phyloP scores from a whole-genome alignment of 2,888 invertebrate species.

The Druceiella hillmani region DNA sequence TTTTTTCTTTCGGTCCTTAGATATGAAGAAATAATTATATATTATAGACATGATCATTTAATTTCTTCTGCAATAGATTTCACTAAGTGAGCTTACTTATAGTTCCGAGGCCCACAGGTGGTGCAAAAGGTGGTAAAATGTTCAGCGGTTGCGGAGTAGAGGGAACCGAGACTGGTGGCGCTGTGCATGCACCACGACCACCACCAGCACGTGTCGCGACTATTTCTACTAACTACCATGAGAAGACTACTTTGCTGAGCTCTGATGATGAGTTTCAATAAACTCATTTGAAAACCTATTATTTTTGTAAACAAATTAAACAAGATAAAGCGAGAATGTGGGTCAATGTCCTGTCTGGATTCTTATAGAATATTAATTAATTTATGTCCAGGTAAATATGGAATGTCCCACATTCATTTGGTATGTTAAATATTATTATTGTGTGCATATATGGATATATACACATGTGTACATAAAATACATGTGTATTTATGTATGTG shows the following conservation, averaged over 20 bases:
- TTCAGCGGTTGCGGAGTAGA: conserved; percentile 31
- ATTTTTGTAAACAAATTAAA: too few species aligned
- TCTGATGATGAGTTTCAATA: conserved; percentile 94
- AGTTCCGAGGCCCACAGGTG: conserved; percentile 4
- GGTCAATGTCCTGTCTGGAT: too few species aligned
- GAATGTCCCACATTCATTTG: too few species aligned
- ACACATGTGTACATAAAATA: too few species aligned
- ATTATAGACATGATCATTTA: not conserved
- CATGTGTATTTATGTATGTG: too few species aligned
- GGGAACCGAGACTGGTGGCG: conserved; percentile 39
- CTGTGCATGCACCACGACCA: conserved; percentile 51
- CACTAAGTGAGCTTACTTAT: not conserved
- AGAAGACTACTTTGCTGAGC: conserved; percentile 92
- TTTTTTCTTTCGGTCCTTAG: too few species aligned
- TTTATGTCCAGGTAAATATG: too few species aligned
- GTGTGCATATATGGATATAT: too few species aligned
- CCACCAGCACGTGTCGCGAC: conserved; percentile 72
- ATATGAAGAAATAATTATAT: too few species aligned
- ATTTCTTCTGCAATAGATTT: not conserved
- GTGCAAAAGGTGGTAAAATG: conserved; percentile 18
- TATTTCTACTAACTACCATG: conserved; percentile 80
- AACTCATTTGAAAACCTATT: conserved; percentile 28
- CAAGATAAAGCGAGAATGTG: too few species aligned
- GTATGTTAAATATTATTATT: too few species aligned
- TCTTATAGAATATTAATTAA: too few species aligned